These are phyloP conservation scores for Stylophora pistillata DNA, from an alignment of 64 coral and sea anemone species.

Conservation along the genomic window DNA sequence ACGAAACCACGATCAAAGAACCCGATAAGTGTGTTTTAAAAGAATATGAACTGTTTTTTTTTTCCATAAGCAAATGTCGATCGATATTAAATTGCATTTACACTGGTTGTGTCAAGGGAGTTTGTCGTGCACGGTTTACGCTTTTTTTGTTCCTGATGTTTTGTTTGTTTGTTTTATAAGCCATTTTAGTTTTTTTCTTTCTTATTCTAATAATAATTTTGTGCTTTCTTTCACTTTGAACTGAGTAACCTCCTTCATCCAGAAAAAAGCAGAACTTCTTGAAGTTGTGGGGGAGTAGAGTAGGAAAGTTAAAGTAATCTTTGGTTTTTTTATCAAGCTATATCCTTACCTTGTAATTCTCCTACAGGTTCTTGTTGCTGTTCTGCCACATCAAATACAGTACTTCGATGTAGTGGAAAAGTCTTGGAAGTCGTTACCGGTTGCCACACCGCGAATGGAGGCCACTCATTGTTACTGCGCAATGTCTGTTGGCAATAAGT, in stretches of 20 bases:
- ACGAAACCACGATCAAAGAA: background rate
- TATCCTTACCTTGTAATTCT: background rate
- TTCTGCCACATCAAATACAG: background rate
- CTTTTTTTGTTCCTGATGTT: too few relatives aligned
- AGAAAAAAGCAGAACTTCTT: too few relatives aligned
- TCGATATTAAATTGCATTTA: too few relatives aligned
- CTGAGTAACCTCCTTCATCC: too few relatives aligned
- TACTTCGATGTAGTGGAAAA: conserved; percentile 22
- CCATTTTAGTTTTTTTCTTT: too few relatives aligned
- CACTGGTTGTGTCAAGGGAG: too few relatives aligned
- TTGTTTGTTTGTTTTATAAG: too few relatives aligned
- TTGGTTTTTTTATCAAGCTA: background rate
- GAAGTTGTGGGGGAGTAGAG: too few relatives aligned
- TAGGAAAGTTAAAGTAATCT: too few relatives aligned
- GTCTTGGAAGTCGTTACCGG: background rate
- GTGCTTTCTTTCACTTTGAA: too few relatives aligned
- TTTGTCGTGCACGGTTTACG: too few relatives aligned
- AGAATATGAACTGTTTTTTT: background rate
- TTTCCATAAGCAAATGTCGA: background rate
- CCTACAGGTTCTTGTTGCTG: background rate
- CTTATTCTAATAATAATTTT: too few relatives aligned
- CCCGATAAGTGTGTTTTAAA: background rate
- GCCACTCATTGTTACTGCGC: background rate
- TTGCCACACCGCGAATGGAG: background rate
- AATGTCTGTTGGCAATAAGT: background rate